Conservation (phyloP, 2,113 vertebrate species). For the Grammomys dolichurus region DNA sequence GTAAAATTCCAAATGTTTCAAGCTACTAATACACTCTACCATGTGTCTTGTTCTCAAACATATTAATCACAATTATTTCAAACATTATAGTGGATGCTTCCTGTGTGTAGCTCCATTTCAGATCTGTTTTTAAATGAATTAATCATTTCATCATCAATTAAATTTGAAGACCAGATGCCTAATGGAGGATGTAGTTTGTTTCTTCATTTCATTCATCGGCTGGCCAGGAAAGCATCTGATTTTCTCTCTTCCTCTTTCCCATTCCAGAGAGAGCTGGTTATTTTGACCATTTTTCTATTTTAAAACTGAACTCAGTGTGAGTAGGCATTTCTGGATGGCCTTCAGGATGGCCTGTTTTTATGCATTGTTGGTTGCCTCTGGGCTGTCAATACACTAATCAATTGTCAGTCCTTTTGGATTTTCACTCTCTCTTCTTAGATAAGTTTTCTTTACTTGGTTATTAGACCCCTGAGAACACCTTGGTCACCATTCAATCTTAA, state of each 20-base stretch:
- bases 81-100: neutral
- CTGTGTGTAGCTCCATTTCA: neutral
- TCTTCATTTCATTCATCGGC: neutral
- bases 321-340: neutral
- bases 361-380: neutral
- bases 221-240: neutral
- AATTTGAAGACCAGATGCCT: neutral
- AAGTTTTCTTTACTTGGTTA: neutral
- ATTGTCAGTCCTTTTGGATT: neutral
- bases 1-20: neutral
- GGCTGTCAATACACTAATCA: neutral
- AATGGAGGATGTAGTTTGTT: neutral
- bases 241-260: neutral
- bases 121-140: conserved; percentile 3
- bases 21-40: neutral
- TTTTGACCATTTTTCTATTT: neutral
- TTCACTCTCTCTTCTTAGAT: neutral
- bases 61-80: conserved; percentile 11
- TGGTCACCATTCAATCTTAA: neutral
- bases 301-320: neutral
- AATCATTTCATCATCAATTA: conserved; percentile 1
- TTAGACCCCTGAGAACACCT: neutral
- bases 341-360: neutral
- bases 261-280: neutral
- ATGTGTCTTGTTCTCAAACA: neutral